These are phyloP conservation scores for Plebejus anna DNA, from an alignment of 2,888 invertebrate genomes.

Conservation along the genomic window DNA sequence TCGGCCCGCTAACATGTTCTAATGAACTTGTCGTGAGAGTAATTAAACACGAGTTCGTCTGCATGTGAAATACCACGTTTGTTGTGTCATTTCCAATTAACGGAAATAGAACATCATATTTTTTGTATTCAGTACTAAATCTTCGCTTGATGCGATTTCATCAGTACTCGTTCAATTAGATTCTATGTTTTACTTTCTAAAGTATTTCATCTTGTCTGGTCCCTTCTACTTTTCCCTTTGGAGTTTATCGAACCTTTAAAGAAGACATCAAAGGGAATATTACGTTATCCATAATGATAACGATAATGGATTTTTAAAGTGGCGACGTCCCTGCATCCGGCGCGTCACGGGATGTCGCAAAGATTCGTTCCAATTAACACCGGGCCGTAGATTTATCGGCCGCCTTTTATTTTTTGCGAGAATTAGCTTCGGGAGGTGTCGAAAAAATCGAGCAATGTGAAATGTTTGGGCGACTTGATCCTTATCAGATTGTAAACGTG, in stretches of 20 bases:
- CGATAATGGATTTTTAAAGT: slow-evolving; percentile 22
- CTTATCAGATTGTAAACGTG: not conserved
- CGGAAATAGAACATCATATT: not conserved
- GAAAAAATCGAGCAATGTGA: slow-evolving; percentile 43
- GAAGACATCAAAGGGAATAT: slow-evolving; percentile 3
- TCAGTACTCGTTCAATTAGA: not conserved
- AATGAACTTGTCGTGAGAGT: slow-evolving; percentile 24
- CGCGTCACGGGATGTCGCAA: slow-evolving; percentile 43
- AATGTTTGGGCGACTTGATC: not conserved
- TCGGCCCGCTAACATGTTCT: slow-evolving; percentile 10
- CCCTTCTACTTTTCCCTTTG: not conserved
- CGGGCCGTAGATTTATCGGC: slow-evolving; percentile 64
- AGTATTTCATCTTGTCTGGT: not conserved
- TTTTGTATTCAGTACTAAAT: not conserved
- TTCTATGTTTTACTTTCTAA: not conserved
- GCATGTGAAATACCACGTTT: not conserved
- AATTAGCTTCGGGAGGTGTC: slow-evolving; percentile 60
- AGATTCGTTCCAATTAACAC: slow-evolving; percentile 77
- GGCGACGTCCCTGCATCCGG: slow-evolving; percentile 36
- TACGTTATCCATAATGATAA: slow-evolving; percentile 26
- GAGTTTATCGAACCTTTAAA: not conserved
- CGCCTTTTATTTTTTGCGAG: slow-evolving; percentile 62
- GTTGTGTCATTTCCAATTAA: slow-evolving; percentile 16
- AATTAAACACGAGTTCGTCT: not conserved
- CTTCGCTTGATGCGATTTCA: not conserved